phyloP scores from a whole-genome alignment of 2,797 vertebrate genomes.

The Myotis myotis region DNA sequence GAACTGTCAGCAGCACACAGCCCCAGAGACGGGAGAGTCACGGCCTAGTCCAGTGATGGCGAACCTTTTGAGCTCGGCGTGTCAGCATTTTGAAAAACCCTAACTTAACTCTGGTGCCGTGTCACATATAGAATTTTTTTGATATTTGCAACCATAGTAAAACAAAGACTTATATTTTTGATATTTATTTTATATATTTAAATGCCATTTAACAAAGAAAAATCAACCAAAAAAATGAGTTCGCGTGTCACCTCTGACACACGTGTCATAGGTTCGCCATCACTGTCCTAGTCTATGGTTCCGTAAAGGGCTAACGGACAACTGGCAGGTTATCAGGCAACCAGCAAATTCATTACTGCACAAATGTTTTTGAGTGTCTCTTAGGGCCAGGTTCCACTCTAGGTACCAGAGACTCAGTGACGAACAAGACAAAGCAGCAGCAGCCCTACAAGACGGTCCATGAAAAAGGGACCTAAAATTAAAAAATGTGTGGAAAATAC shows the following conservation, averaged over 20 bases:
- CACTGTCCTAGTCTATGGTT: not conserved
- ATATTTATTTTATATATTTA: too few species aligned
- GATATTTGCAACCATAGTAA: too few species aligned
- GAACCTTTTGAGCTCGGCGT: too few species aligned
- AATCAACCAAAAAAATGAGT: too few species aligned
- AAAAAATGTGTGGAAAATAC: not conserved
- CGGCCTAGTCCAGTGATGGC: not conserved
- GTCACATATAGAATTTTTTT: too few species aligned
- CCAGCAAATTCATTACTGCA: not conserved
- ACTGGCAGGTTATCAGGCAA: not conserved
- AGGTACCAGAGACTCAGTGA: not conserved
- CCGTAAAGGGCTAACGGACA: not conserved
- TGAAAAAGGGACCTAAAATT: not conserved
- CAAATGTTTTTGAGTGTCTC: not conserved
- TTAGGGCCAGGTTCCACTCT: not conserved
- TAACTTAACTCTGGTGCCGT: too few species aligned
- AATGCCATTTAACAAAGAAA: too few species aligned
- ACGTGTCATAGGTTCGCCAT: too few species aligned
- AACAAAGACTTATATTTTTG: too few species aligned
- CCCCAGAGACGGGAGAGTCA: not conserved
- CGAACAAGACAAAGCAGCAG: not conserved
- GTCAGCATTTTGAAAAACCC: too few species aligned
- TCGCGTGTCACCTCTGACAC: too few species aligned
- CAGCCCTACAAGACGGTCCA: not conserved
- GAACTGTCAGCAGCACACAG: not conserved